Base-by-base conservation (phyloP, 2,888 invertebrate genomes). In the Cephus pulcher region DNA sequence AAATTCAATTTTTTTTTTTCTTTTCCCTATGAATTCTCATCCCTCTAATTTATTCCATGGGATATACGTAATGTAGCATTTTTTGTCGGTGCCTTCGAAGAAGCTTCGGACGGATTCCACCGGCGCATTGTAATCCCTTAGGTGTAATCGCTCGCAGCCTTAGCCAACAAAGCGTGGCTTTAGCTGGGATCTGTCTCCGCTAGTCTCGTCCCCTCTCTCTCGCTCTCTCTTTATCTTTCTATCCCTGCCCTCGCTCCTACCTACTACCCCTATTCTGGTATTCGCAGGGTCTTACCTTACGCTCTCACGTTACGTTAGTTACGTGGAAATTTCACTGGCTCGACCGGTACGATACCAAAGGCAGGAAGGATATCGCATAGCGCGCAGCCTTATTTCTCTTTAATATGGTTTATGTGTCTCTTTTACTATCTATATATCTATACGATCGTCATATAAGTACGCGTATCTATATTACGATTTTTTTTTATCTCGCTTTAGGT, bases 251-350 rank as follows among this genome's bases (percentile, higher is more conserved):
- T 56, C 56, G 0, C 56, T 56, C 56, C 23, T 2, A 23, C 56
- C 2, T 23, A 1, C 9, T 56, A 56, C 56, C 56, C 9, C 23
- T 56, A 78, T 80, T 83, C 82, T 76, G 81, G 79, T 80, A 80
- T 80, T 79, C 75, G 37, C 77, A 74, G 69, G 79, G 80, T 56
- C 56, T 23, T 40, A 15, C 40, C 40, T 40, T 56, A 56, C 56
- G 23, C 56, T 56, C 56, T 56, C 56, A 15, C 40, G 40, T 40
- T 15, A 23, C 56, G 78, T 83, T 83, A 81, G 83, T 78, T 69
- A 76, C 81, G 71, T 78, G 75, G 82, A 82, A 83, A 80, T 83
- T 80, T 82, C 76, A 80, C 75, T 56, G 73, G 81, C 76, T 71
- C 73, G 71, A 78, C 75, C 74, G 79, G 81, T 75, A 79, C 75